Evolutionary conservation across 2,797 vertebrate genomes (phyloP).

Genomic region (Tokudaia muenninki): DNA sequence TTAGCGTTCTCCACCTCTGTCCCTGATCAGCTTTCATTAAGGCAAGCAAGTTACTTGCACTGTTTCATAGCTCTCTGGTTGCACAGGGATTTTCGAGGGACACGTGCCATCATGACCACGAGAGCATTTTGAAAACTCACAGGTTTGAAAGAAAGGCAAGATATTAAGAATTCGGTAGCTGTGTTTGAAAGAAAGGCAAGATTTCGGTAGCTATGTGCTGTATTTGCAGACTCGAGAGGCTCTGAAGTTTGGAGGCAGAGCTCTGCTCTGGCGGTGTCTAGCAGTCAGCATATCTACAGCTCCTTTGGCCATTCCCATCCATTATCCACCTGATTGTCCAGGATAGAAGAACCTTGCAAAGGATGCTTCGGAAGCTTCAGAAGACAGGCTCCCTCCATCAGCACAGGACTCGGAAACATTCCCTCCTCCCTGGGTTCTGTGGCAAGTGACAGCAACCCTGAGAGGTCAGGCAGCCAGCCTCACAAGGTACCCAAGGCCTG

Average conservation of each 20-base stretch:
- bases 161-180: neutral
- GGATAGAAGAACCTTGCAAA: conserved; percentile 29
- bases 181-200: neutral
- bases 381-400: neutral
- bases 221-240: neutral
- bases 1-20: neutral
- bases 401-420: conserved; percentile 34
- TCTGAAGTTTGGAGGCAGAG: neutral
- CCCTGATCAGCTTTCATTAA: neutral
- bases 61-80: neutral
- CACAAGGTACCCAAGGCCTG: conserved; percentile 86
- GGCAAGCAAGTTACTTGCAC: neutral
- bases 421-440: conserved; percentile 73
- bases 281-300: neutral
- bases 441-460: conserved; percentile 84
- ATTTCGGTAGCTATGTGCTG: neutral
- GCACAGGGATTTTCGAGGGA: neutral
- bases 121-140: conserved; percentile 17
- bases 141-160: conserved; percentile 21
- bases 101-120: neutral
- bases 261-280: neutral
- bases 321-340: neutral
- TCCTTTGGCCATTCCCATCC: neutral
- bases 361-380: neutral
- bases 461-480: conserved; percentile 89